Evolutionary conservation across 2,113 vertebrate species (phyloP).

Genomic region (Halcyon senegalensis): DNA sequence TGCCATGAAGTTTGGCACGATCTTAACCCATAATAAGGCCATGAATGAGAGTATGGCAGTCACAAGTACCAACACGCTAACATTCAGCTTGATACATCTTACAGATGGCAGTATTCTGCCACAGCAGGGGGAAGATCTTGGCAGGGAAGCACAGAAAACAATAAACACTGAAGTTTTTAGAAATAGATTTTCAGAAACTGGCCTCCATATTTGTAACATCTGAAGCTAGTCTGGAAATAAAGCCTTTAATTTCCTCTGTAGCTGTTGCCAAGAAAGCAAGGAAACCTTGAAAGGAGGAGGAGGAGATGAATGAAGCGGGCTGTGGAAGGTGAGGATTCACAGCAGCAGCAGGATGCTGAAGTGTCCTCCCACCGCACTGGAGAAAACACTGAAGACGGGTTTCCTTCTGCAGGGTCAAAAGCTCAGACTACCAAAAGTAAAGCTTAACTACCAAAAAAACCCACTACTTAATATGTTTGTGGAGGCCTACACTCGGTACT

Average conservation of each 20-base stretch:
- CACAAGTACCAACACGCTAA: background rate
- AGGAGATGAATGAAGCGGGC: background rate
- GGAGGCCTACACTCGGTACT: background rate
- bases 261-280: background rate
- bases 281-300: background rate
- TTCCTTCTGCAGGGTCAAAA: background rate
- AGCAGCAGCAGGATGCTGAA: background rate
- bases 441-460: background rate
- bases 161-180: conserved; percentile 17
- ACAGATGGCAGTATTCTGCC: conserved; percentile 22
- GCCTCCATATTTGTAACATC: conserved; percentile 19
- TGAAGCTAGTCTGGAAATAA: conserved; percentile 22
- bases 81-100: background rate
- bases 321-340: background rate
- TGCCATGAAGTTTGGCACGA: background rate
- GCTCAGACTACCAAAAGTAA: background rate
- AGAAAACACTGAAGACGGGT: background rate
- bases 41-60: background rate
- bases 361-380: background rate
- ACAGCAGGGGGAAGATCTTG: conserved; percentile 11
- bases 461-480: background rate
- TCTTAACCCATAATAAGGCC: background rate
- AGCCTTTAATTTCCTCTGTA: conserved; percentile 37
- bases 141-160: background rate
- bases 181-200: conserved; percentile 10